phyloP scores from a whole-genome alignment of 2,888 invertebrate genomes.

The Eupithecia tripunctaria region DNA sequence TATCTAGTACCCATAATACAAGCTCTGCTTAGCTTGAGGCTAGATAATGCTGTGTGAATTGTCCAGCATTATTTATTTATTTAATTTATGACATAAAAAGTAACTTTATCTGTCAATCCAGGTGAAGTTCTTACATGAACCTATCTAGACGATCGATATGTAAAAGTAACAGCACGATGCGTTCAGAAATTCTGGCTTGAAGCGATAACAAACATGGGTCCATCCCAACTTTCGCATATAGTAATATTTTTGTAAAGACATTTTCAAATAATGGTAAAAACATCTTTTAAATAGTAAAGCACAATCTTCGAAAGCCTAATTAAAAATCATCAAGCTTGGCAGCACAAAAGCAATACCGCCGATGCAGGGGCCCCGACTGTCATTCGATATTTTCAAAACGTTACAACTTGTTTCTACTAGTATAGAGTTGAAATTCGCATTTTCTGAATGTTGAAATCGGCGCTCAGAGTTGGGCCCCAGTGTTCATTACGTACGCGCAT shows the following conservation, averaged over 20 bases:
- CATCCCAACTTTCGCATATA: not conserved
- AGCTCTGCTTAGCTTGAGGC: too few relatives aligned
- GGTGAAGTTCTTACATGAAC: not conserved
- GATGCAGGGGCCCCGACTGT: conserved; percentile 22
- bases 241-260: not conserved
- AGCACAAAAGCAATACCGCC: conserved; percentile 45
- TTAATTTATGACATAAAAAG: not conserved
- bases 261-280: too few relatives aligned
- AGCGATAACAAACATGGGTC: not conserved
- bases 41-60: too few relatives aligned
- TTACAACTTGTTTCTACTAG: not conserved
- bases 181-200: not conserved
- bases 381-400: not conserved
- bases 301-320: conserved; percentile 11
- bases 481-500: conserved; percentile 54
- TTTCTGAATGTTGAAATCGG: not conserved
- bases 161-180: not conserved
- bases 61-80: too few relatives aligned
- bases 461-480: conserved; percentile 10
- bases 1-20: too few relatives aligned
- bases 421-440: not conserved
- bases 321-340: conserved; percentile 26
- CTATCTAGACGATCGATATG: too few relatives aligned
- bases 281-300: not conserved
- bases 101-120: not conserved